phyloP scores from a whole-genome alignment of 1,140 invertebrate genomes.

The Calephelis nemesis region DNA sequence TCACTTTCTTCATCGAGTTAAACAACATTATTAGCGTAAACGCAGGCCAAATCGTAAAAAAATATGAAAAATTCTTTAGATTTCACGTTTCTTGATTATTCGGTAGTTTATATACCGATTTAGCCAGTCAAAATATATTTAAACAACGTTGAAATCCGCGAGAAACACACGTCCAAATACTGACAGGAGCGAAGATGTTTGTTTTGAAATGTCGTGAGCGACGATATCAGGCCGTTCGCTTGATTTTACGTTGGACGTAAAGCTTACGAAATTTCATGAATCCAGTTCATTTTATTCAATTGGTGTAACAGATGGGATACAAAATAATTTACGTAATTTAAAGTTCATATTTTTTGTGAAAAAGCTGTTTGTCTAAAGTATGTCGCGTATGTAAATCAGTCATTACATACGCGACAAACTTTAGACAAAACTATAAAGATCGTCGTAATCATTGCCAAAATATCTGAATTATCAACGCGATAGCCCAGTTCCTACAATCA shows the following conservation, averaged over 20 bases:
- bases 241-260: slow-evolving; percentile 43
- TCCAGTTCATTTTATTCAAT: slow-evolving; percentile 19
- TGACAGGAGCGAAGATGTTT: slow-evolving; percentile 59
- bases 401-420: too few species aligned
- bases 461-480: too few species aligned
- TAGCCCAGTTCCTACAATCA: too few species aligned
- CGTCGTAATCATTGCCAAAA: too few species aligned
- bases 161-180: slow-evolving; percentile 57
- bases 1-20: too few species aligned
- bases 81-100: slow-evolving; percentile 3
- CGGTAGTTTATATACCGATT: slow-evolving; percentile 52
- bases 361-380: too few species aligned
- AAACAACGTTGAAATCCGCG: slow-evolving; percentile 55
- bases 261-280: slow-evolving; percentile 36
- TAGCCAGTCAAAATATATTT: slow-evolving; percentile 70
- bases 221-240: slow-evolving; percentile 53
- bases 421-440: too few species aligned
- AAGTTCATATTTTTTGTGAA: too few species aligned
- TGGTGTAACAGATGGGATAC: slow-evolving; percentile 1
- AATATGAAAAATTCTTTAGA: neutral
- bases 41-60: too few species aligned
- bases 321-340: neutral
- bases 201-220: slow-evolving; percentile 70
- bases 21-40: too few species aligned
- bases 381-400: too few species aligned